Percentiles rank a stretch among this genome's conserved stretches.
These are phyloP conservation scores for Poecilia velifera DNA, from an alignment of 2,797 vertebrate species.

Conservation along the genomic window DNA sequence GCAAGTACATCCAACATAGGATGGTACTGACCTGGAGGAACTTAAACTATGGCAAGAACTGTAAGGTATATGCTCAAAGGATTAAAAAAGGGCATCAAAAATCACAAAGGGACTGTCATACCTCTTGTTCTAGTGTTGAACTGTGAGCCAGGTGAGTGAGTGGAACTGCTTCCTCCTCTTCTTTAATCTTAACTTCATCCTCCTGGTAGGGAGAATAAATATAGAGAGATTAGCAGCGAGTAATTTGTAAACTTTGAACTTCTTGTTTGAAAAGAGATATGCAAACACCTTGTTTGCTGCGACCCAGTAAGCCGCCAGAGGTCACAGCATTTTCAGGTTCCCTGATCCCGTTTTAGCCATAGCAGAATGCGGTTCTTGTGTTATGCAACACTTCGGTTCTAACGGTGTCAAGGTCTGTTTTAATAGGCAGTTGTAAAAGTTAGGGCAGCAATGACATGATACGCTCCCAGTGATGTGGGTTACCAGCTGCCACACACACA, in stretches of 20 bases:
- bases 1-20: background rate
- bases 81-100: background rate
- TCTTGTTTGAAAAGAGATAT: background rate
- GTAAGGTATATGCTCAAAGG: background rate
- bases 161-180: slow-evolving; percentile 64
- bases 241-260: background rate
- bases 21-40: background rate
- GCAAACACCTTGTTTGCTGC: background rate
- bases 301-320: slow-evolving; percentile 8
- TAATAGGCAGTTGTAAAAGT: slow-evolving; percentile 19
- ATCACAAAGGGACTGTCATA: slow-evolving; percentile 13
- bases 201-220: slow-evolving; percentile 45
- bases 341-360: background rate
- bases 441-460: slow-evolving; percentile 1
- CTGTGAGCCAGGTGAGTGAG: slow-evolving; percentile 73
- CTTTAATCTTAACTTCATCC: slow-evolving; percentile 55
- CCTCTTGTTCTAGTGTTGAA: slow-evolving; percentile 79
- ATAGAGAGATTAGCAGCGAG: background rate
- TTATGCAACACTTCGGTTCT: slow-evolving; percentile 7
- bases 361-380: background rate
- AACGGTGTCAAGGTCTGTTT: slow-evolving; percentile 13
- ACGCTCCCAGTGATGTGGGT: slow-evolving; percentile 21
- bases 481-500: slow-evolving; percentile 6
- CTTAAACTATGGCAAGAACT: too few relatives aligned
- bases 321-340: slow-evolving; percentile 17